A percentile compares a stretch with the other conserved stretches of the same genome.
These are phyloP conservation scores for Gymnoscelis rufifasciata DNA, from an alignment of 2,888 invertebrate species.

Conservation along the genomic window DNA sequence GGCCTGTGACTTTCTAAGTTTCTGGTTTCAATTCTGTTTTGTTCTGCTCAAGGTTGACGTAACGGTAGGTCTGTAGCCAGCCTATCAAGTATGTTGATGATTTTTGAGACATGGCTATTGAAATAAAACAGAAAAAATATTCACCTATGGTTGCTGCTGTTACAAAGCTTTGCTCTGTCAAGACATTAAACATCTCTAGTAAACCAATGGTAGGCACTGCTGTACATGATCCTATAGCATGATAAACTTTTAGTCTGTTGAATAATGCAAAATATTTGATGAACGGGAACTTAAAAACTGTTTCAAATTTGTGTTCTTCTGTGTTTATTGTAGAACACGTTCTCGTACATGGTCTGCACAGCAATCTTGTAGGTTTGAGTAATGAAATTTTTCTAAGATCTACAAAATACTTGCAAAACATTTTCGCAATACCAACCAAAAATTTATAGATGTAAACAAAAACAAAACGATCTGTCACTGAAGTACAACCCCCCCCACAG, in stretches of 20 bases:
- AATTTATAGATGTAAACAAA: too few species aligned
- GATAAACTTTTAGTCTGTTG: constrained; percentile 77
- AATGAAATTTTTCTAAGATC: too few species aligned
- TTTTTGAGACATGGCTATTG: background rate
- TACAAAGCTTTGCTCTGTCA: constrained; percentile 47
- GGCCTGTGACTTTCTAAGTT: too few species aligned
- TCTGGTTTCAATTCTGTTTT: too few species aligned
- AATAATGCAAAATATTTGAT: constrained; percentile 68
- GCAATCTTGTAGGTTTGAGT: constrained; percentile 12
- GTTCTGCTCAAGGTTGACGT: too few species aligned
- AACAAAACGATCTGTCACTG: too few species aligned
- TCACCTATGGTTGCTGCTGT: constrained; percentile 60
- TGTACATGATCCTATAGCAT: constrained; percentile 56
- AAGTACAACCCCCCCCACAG: too few species aligned
- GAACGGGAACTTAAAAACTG: constrained; percentile 60
- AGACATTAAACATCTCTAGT: constrained; percentile 53
- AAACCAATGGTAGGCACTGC: constrained; percentile 59
- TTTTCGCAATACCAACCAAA: constrained; percentile 1
- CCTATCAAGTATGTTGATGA: too few species aligned
- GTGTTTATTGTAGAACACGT: constrained; percentile 10
- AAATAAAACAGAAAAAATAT: constrained; percentile 15
- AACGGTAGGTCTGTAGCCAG: too few species aligned
- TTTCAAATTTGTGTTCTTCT: constrained; percentile 43
- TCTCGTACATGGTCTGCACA: constrained; percentile 4
- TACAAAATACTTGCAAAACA: background rate